phyloP scores from a whole-genome alignment of 2,113 vertebrate genomes.

The Merops nubicus region DNA sequence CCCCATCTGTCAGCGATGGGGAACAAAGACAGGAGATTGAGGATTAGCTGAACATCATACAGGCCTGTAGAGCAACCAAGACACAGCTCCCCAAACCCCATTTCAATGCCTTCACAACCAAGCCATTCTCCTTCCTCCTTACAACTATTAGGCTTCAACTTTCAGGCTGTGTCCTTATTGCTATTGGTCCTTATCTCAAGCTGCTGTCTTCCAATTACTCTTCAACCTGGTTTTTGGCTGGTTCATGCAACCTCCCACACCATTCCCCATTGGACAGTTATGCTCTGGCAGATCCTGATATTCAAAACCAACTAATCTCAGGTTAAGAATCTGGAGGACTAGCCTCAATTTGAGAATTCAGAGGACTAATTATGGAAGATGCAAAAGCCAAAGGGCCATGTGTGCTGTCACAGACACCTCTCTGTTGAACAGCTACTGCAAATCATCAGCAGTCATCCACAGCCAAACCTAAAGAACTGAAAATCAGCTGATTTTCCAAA shows the following conservation, averaged over 20 bases:
- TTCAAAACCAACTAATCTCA: neutral
- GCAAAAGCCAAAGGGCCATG: neutral
- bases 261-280: neutral
- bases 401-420: neutral
- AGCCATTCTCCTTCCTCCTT: neutral
- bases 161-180: neutral
- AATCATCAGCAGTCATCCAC: no score
- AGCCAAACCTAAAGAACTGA: no score
- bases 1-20: fast-evolving
- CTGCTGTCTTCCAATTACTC: neutral
- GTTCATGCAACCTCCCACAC: neutral
- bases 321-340: conserved; percentile 9
- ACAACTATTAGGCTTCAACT: neutral
- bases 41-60: neutral
- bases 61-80: no score
- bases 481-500: no score
- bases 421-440: neutral
- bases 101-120: neutral
- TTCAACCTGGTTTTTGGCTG: neutral
- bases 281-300: neutral
- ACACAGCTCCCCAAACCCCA: neutral
- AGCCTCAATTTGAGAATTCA: conserved; percentile 19
- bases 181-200: neutral
- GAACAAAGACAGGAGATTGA: neutral
- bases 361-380: neutral